Base-by-base conservation (phyloP, 2,797 vertebrate species). In the Podarcis siculus region DNA sequence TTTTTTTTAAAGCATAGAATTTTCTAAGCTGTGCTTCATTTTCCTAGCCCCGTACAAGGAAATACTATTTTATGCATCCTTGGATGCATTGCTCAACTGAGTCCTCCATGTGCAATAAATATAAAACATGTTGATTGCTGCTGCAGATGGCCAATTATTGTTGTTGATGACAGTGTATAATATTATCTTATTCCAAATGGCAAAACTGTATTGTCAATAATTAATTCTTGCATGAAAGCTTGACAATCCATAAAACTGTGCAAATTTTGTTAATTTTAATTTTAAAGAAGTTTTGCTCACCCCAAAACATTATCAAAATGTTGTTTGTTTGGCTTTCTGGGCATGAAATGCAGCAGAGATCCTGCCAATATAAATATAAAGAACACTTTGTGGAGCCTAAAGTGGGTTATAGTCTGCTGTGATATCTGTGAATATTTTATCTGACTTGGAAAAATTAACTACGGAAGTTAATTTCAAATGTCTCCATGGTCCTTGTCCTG, bases 181-280 rank as follows among this genome's bases (percentile, higher is more conserved):
- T 82, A 5, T 75, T 75, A 64, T 85, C 72, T 82, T 82, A 82
- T 64, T 9, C 81, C 89, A 86, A 86, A 79, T 30, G 58, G 55
- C 69, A 82, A 58, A 67, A 76, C 32, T 37, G 39, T 66, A 35
- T 76, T 76, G 58, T 67, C 23, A 82, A 55, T 23, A 82, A 87
- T 30, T 25, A 25, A 67, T 19, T 78, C 78, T 78, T 69, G n/a
- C 45, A 10, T 78, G 30, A 66, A 87, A 72, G 17, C 32, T 71
- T 79, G 66, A 80, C 23, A 37, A 27, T 39, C 23, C 45, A 71
- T 79, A 71, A 71, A 86, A 30, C 55, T 13, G 45, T 58, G 25
- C 72, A 85, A 76, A 76, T 61, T 30, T 61, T 76, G 15, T 58
- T 39, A 61, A 64, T 61, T 75, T 17, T 58, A 72, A 42, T 80